phyloP scores from a whole-genome alignment of 1,140 invertebrate species.

The Anastrepha obliqua region DNA sequence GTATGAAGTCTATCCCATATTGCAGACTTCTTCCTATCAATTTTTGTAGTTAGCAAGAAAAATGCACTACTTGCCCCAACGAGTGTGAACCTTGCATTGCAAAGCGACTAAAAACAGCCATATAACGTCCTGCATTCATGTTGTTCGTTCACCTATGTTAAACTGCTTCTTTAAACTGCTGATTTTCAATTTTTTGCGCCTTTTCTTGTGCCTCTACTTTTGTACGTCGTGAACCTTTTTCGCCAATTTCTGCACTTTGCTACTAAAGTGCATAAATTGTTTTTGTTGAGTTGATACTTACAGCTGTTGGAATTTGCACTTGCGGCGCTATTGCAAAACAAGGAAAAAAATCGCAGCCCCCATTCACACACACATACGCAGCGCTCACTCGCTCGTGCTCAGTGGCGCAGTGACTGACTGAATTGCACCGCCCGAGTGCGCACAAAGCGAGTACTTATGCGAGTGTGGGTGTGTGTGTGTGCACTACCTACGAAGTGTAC shows the following conservation, averaged over 20 bases:
- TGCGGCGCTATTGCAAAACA: not conserved
- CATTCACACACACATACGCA: not conserved
- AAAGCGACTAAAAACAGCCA: not conserved
- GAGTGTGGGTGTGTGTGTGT: not conserved
- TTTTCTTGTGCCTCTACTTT: not conserved
- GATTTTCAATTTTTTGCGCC: not conserved
- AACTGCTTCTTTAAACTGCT: not conserved
- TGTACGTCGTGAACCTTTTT: not conserved
- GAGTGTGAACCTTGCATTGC: not conserved
- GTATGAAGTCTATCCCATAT: too few relatives aligned
- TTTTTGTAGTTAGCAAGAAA: too few relatives aligned
- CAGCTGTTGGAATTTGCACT: not conserved
- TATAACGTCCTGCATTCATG: not conserved
- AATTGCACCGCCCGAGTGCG: not conserved
- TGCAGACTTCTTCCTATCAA: too few relatives aligned
- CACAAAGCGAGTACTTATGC: not conserved
- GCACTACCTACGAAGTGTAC: not conserved
- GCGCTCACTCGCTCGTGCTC: not conserved
- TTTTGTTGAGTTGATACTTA: not conserved
- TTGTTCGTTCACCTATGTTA: not conserved
- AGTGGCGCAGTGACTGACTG: slow-evolving; percentile 14
- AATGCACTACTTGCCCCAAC: not conserved
- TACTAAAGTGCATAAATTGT: not conserved
- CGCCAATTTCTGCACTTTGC: not conserved
- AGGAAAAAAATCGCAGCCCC: not conserved